Evolutionary conservation across 2,113 vertebrate species (phyloP).

Genomic region (Todiramphus saurophagus): DNA sequence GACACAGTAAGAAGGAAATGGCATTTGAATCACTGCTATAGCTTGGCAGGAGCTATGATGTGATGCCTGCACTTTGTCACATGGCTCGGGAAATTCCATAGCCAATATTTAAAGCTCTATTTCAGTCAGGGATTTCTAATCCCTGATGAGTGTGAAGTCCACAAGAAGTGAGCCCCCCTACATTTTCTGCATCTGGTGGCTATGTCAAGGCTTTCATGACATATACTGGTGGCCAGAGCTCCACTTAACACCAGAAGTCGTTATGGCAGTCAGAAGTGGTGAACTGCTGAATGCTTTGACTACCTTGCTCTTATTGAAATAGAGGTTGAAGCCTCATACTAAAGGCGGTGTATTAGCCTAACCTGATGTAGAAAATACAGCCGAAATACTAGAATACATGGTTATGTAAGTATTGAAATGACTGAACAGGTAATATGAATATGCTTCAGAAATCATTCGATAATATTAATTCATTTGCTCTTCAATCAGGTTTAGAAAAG

Average conservation of each 20-base stretch:
- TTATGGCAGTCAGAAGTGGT: neutral
- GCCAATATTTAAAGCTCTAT: neutral
- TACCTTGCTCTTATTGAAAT: neutral
- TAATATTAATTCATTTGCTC: neutral
- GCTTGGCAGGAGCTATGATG: slow-evolving; percentile 33
- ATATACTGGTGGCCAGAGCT: neutral
- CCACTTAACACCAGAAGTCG: neutral
- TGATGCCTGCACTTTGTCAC: slow-evolving; percentile 47
- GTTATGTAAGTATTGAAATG: neutral
- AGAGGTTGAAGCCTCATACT: neutral
- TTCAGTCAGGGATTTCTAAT: slow-evolving; percentile 31
- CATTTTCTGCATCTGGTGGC: neutral
- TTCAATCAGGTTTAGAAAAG: neutral
- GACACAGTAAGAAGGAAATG: slow-evolving; percentile 9
- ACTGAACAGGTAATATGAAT: neutral
- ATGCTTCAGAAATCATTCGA: neutral
- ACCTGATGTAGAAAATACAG: neutral
- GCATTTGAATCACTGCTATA: neutral
- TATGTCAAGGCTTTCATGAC: neutral
- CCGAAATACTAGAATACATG: neutral
- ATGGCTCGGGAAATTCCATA: slow-evolving; percentile 29
- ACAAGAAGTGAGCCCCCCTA: neutral
- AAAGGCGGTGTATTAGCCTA: neutral
- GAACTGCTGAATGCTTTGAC: neutral
- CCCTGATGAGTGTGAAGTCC: slow-evolving; percentile 18